Base-by-base conservation (phyloP, 2,797 vertebrate genomes). In the Lagodon rhomboides region DNA sequence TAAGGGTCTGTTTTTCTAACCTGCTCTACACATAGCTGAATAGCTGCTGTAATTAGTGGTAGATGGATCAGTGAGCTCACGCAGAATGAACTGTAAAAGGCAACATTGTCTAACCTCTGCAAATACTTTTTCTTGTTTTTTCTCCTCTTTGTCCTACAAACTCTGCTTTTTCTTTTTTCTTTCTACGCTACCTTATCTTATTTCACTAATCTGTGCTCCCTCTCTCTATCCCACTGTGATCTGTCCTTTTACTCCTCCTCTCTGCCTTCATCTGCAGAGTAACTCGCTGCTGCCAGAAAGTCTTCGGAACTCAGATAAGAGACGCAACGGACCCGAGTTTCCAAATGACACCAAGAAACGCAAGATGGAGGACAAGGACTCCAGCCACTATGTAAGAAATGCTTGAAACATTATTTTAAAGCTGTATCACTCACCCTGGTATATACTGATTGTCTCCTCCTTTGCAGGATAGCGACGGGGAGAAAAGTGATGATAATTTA, bases 401-500 rank as follows among this genome's bases (percentile, higher is more conserved):
- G 1, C 0, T 17, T 51, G 3, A n/a, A n/a, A 62, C 30, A 34
- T 34, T 34, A 34, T 34, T 34, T 34, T 34, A 34, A 34, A 7
- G 30, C 30, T 7, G 6, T 34, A 34, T 34, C 8, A 9, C 7
- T 34, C 34, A 34, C 1, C 34, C 1, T 34, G 7, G 34, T 34
- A 7, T 34, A 7, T 34, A 34, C 53, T 60, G 12, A 6, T 94
- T 22, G 93, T 73, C 69, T 73, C 69, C 64, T 75, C 72, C 1
- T 80, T 56, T 95, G 27, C 90, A 99, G 98, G 98, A 99, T 86
- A 98, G 98, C 1, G 98, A 99, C 0, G 98, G 97, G 0, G 98
- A 99, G 90, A 99, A 99, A 91, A 99, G 98, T 22, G 98, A 99
- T 0, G 97, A 99, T 94, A 95, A 99, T 87, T 93, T 99, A 83